phyloP scores from a whole-genome alignment of 2,888 invertebrate genomes.

The Allolobophora icterica region DNA sequence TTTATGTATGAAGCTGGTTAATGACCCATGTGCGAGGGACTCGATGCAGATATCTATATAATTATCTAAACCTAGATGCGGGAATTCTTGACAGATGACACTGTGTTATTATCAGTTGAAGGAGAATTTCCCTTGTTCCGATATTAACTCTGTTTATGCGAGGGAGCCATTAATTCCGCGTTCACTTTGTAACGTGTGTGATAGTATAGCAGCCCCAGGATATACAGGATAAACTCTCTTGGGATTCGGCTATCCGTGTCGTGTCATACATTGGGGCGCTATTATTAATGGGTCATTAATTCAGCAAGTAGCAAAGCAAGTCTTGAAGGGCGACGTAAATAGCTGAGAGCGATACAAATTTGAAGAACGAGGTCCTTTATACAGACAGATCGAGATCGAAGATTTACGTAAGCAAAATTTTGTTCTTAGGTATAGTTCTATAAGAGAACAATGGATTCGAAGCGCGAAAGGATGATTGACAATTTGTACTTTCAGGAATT shows the following conservation, averaged over 20 bases:
- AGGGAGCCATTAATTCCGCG: neutral
- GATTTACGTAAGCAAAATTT: neutral
- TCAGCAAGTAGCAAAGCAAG: neutral
- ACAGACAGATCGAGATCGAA: neutral
- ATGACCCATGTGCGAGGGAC: neutral
- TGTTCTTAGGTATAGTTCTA: too few species aligned
- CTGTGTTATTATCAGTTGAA: neutral
- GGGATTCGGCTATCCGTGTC: neutral
- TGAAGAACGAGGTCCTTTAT: neutral
- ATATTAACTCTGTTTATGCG: neutral
- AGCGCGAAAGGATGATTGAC: too few species aligned
- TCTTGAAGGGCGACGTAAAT: neutral
- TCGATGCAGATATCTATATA: neutral
- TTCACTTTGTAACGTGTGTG: neutral
- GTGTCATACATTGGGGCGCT: neutral
- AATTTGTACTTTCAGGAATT: neutral
- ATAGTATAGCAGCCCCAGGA: neutral
- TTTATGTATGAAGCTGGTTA: neutral
- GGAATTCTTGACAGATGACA: slow-evolving; percentile 9
- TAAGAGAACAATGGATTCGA: too few species aligned
- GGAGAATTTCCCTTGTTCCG: neutral
- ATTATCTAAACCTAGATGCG: neutral
- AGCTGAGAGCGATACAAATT: slow-evolving; percentile 4
- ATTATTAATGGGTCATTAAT: slow-evolving; percentile 8
- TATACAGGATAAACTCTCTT: neutral